These are phyloP conservation scores for Spermophilus dauricus DNA, from an alignment of 2,113 vertebrate species.

Conservation along the genomic window DNA sequence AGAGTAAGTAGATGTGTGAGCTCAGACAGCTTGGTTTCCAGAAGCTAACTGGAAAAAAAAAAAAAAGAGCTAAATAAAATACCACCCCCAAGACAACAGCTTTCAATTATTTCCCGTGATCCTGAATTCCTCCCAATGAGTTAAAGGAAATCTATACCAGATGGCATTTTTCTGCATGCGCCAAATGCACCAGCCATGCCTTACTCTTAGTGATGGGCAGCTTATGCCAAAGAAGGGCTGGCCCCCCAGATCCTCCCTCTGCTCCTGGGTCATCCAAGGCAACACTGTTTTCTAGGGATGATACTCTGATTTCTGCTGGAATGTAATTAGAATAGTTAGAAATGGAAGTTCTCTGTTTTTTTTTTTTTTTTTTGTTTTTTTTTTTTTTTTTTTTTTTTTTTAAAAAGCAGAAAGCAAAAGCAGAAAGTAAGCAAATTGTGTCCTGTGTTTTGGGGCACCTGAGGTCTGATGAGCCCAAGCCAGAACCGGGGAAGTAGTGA, in stretches of 20 bases:
- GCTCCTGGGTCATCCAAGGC: slow-evolving; percentile 4
- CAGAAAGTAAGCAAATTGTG: slow-evolving; percentile 47
- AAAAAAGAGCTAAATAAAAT: slow-evolving; percentile 67
- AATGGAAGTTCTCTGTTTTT: background rate
- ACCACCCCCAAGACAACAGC: slow-evolving; percentile 81
- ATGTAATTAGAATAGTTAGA: slow-evolving; percentile 43
- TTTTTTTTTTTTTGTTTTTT: too few relatives aligned
- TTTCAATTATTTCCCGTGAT: slow-evolving; percentile 78
- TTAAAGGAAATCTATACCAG: slow-evolving; percentile 75
- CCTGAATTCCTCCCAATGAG: slow-evolving; percentile 75
- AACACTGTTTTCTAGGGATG: background rate
- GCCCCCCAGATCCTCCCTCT: background rate
- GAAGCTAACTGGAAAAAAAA: slow-evolving; percentile 62
- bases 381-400: too few relatives aligned
- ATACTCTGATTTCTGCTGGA: background rate
- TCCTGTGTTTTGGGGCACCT: slow-evolving; percentile 8
- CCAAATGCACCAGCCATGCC: slow-evolving; percentile 41
- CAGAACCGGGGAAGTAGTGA: background rate
- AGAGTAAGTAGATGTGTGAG: slow-evolving; percentile 74
- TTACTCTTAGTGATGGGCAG: background rate
- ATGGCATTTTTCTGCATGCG: slow-evolving; percentile 60
- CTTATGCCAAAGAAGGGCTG: background rate
- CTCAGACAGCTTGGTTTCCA: slow-evolving; percentile 74
- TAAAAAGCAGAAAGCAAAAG: too few relatives aligned
- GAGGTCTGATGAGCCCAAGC: background rate